These are phyloP conservation scores for Chorisops tibialis DNA, from an alignment of 2,888 invertebrate genomes.

Conservation along the genomic window DNA sequence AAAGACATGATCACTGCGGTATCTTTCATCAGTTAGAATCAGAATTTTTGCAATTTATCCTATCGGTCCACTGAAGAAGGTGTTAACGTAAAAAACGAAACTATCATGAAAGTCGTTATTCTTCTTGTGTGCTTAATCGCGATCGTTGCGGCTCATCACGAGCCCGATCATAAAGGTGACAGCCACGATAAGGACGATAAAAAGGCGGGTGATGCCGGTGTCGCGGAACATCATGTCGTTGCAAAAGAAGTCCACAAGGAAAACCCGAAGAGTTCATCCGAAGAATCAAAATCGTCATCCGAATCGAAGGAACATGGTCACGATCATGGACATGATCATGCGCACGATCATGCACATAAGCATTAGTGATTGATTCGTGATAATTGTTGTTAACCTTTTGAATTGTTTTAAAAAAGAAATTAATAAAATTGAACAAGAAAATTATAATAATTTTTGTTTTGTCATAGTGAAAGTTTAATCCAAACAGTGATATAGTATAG, in stretches of 20 bases:
- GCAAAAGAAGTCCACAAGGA: background rate
- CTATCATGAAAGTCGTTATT: slow-evolving; percentile 8
- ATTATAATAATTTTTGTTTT: too few relatives aligned
- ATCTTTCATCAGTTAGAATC: slow-evolving; percentile 12
- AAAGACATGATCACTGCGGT: background rate
- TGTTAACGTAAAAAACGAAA: background rate
- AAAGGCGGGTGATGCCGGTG: background rate
- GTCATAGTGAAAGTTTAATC: too few relatives aligned
- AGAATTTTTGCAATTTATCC: slow-evolving; percentile 4
- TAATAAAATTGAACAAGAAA: too few relatives aligned
- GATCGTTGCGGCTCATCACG: slow-evolving; percentile 11
- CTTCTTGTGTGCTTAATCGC: slow-evolving; percentile 11
- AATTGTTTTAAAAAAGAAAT: too few relatives aligned
- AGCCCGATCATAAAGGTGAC: slow-evolving; percentile 7
- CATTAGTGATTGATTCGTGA: background rate
- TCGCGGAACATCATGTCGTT: background rate
- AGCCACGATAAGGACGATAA: background rate
- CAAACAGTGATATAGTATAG: too few relatives aligned
- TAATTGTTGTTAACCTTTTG: too few relatives aligned
- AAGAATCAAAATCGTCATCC: too few relatives aligned
- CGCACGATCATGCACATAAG: background rate
- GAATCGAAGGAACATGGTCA: background rate
- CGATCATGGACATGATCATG: background rate
- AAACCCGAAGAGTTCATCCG: too few relatives aligned
- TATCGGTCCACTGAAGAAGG: background rate